Evolutionary conservation across 1,140 invertebrate genomes (phyloP).

Genomic region (Zaprionus ghesquierei): DNA sequence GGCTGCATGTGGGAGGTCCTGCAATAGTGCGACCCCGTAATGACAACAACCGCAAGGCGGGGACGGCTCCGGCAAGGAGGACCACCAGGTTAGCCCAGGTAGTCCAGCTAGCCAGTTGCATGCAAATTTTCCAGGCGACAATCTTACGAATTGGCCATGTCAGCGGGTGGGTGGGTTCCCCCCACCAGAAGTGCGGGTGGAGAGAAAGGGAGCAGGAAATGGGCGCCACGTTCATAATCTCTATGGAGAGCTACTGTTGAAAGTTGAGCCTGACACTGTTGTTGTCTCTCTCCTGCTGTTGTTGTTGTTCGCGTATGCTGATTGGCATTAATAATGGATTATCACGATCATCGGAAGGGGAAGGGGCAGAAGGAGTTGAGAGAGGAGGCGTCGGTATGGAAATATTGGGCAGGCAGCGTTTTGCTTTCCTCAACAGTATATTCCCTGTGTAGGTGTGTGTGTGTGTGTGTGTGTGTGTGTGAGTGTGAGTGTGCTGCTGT

Average conservation of each 20-base stretch:
- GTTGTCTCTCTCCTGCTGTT: conserved; percentile 28
- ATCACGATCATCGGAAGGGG: conserved; percentile 66
- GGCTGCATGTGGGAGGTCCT: conserved; percentile 78
- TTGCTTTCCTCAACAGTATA: too few relatives aligned
- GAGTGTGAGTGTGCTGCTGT: too few relatives aligned
- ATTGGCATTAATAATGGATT: conserved; percentile 83
- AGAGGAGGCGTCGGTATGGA: conserved; percentile 57
- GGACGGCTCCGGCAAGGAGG: conserved; percentile 30
- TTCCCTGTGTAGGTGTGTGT: too few relatives aligned
- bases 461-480: too few relatives aligned
- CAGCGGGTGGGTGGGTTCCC: conserved; percentile 34
- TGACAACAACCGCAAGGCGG: conserved; percentile 72
- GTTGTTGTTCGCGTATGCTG: conserved; percentile 71
- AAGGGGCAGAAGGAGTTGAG: background rate
- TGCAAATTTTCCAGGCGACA: conserved; percentile 79
- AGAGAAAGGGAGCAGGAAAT: conserved; percentile 20
- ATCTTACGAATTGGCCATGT: conserved; percentile 82
- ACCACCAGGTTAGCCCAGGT: conserved; percentile 60
- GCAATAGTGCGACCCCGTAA: conserved; percentile 51
- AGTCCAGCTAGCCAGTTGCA: conserved; percentile 19
- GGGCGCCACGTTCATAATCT: conserved; percentile 51
- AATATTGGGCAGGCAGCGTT: conserved; percentile 72
- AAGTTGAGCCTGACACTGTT: conserved; percentile 8
- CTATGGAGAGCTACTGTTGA: conserved; percentile 53
- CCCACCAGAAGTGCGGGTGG: background rate